These are phyloP conservation scores for Malaclemys terrapin DNA, from an alignment of 2,113 vertebrate genomes.

Conservation along the genomic window DNA sequence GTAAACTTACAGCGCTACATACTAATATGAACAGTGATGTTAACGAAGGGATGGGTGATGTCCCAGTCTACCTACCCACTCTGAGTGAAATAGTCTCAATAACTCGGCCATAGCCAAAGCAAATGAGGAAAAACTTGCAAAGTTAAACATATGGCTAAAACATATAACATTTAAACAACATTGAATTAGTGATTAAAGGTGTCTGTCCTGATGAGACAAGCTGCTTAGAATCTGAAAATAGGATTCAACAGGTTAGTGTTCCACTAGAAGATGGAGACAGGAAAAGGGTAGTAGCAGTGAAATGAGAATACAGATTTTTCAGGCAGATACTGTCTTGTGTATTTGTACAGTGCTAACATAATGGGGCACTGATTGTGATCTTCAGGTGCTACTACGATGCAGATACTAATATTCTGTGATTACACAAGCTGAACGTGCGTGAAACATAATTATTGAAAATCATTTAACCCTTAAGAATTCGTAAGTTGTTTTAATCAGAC, in stretches of 20 bases:
- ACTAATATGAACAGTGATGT: neutral
- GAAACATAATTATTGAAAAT: no score
- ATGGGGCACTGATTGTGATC: no score
- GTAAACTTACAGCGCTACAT: neutral
- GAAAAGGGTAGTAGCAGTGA: no score
- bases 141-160: neutral
- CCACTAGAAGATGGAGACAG: neutral
- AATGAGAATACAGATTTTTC: no score
- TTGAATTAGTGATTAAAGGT: neutral
- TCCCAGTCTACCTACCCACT: neutral
- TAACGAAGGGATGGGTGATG: neutral
- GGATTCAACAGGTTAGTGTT: neutral
- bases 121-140: neutral
- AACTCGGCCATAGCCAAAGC: accelerated
- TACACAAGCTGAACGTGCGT: no score
- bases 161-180: no score
- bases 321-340: no score
- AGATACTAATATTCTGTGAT: no score
- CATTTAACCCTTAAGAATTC: no score
- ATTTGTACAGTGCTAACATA: no score
- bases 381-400: no score
- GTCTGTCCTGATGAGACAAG: neutral
- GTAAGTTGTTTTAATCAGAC: no score
- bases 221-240: neutral
- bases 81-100: neutral